Base-by-base conservation (phyloP, 2,888 invertebrate genomes). In the Ophraella communa region DNA sequence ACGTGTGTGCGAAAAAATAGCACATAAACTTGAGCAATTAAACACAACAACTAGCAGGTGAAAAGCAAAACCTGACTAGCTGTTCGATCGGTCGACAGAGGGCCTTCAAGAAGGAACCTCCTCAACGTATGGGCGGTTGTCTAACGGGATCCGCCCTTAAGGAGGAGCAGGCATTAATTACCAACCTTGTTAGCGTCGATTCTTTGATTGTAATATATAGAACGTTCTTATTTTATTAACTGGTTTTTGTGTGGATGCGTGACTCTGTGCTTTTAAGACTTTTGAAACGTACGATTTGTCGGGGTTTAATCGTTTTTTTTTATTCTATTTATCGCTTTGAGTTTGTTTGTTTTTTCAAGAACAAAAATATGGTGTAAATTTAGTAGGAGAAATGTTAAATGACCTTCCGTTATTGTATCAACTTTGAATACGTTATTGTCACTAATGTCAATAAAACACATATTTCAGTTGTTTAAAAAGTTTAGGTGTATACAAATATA, bases 121-220 rank as follows among this genome's bases (percentile, higher is more conserved):
- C n/a, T n/a, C n/a, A n/a, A n/a, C n/a, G n/a, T n/a, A n/a, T n/a
- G 78, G 79, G 69, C 72, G 78, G 76, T 66, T n/a, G n/a, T 71
- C 56, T 59, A 58, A 4, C 64, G 62, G 59, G 72, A 65, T 67
- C 77, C 67, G 65, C 79, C 79, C 75, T 76, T 67, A 67, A 78
- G 78, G 78, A 76, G 64, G 74, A 76, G 55, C 76, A 55, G 70
- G 49, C 77, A 78, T 79, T 78, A 79, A 78, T 79, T 78, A 78
- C 76, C 73, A 67, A 71, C 75, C 79, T 78, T 76, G 77, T 79
- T 79, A 78, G 71, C 66, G 73, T 70, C 73, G 68, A 56, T 67
- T 69, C 59, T 57, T 62, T 66, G 66, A 66, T 64, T 67, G 58
- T 69, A 64, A 67, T 67, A 64, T 67, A 65, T 65, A 63, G 56